Conservation (phyloP, 2,113 vertebrate genomes). For the Oncorhynchus tshawytscha region DNA sequence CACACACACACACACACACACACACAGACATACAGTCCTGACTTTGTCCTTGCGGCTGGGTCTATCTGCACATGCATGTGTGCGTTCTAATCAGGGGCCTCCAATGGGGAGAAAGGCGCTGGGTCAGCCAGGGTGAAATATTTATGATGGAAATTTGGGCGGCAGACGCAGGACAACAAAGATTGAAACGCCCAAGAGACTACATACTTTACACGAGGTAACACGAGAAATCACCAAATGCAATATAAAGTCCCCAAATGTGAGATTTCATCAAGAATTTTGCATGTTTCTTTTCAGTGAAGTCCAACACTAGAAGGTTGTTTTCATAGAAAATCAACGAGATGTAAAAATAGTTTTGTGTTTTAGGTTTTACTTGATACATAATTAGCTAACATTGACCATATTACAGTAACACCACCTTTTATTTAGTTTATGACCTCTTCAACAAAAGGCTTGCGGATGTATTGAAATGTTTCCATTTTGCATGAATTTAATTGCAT, state of each 20-base stretch:
- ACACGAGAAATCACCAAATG: neutral
- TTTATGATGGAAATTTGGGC: constrained; percentile 79
- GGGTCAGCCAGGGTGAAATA: constrained; percentile 70
- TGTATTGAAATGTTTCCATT: too few species aligned
- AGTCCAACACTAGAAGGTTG: neutral
- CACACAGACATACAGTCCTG: constrained; percentile 8
- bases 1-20: constrained; percentile 12
- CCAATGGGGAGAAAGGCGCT: constrained; percentile 52
- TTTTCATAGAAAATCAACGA: neutral
- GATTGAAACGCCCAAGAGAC: constrained; percentile 57
- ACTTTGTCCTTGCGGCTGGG: constrained; percentile 42
- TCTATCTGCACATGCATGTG: constrained; percentile 61
- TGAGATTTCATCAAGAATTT: neutral
- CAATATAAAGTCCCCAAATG: neutral
- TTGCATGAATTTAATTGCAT: too few species aligned
- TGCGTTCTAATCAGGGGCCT: constrained; percentile 60
- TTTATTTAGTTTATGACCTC: too few species aligned
- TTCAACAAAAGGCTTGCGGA: too few species aligned
- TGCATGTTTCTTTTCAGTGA: neutral
- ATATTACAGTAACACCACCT: too few species aligned
- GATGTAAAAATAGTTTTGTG: neutral
- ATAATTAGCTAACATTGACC: neutral
- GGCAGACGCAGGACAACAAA: constrained; percentile 75
- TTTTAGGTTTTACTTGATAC: neutral
- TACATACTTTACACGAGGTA: constrained; percentile 67